Conservation (phyloP, 2,113 vertebrate species). For the Sturnira hondurensis region DNA sequence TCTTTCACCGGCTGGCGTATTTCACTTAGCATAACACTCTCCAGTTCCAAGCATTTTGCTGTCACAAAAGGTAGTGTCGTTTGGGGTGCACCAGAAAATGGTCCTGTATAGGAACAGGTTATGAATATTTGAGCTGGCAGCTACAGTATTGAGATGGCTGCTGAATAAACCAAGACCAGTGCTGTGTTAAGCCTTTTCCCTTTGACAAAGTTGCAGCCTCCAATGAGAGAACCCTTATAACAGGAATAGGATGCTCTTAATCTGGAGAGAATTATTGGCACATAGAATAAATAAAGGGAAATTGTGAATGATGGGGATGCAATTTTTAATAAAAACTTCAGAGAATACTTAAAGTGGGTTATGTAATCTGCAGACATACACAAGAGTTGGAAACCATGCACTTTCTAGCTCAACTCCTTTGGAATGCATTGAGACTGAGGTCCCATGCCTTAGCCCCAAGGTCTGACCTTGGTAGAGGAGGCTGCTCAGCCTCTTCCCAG, state of each 20-base stretch:
- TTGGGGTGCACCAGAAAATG: neutral
- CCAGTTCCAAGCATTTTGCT: too few relatives aligned
- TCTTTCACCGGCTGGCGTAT: too few relatives aligned
- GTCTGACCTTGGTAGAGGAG: neutral
- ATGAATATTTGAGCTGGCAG: neutral
- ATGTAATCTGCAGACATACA: neutral
- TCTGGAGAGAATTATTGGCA: neutral
- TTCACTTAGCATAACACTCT: too few relatives aligned
- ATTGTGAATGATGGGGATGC: neutral
- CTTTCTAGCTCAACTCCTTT: constrained; percentile 4
- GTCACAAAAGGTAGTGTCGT: neutral
- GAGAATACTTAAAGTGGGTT: neutral
- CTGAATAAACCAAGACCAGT: neutral
- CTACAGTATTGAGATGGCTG: neutral
- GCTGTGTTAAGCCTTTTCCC: neutral
- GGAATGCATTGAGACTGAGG: neutral
- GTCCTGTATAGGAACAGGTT: neutral
- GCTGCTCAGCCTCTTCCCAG: neutral
- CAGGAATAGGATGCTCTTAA: neutral
- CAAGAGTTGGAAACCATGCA: neutral
- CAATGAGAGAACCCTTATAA: neutral
- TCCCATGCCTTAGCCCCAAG: neutral
- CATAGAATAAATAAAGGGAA: neutral
- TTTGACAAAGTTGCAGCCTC: neutral
- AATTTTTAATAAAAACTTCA: constrained; percentile 17